Percentiles rank a stretch among this genome's conserved stretches.
Conservation (phyloP, 2,113 vertebrate species). For the Trematocara zebra region DNA sequence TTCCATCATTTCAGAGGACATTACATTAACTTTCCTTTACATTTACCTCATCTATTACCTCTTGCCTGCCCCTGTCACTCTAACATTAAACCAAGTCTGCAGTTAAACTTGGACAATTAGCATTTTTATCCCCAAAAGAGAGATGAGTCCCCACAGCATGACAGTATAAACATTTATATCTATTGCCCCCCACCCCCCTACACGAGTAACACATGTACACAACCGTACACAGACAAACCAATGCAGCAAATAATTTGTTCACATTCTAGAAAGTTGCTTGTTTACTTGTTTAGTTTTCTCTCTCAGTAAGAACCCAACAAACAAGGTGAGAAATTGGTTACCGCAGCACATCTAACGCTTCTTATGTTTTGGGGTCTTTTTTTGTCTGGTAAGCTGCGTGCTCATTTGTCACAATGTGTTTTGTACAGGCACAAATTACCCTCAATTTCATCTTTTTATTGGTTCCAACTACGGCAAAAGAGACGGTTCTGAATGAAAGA, state of each 20-base stretch:
- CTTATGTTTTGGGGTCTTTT: neutral
- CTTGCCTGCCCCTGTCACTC: neutral
- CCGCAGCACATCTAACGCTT: neutral
- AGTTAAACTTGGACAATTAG: neutral
- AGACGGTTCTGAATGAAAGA: slow-evolving; percentile 24
- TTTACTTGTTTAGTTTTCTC: slow-evolving; percentile 3
- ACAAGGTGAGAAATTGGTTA: neutral
- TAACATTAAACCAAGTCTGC: neutral
- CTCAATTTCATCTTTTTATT: slow-evolving; percentile 32
- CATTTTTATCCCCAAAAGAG: neutral
- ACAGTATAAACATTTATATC: neutral
- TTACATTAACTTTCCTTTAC: neutral
- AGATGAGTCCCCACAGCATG: neutral
- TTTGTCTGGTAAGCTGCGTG: neutral
- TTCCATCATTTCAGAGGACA: neutral
- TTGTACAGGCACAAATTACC: slow-evolving; percentile 20
- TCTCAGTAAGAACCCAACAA: neutral
- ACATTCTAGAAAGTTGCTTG: neutral
- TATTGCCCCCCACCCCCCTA: neutral
- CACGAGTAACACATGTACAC: neutral
- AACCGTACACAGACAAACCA: neutral
- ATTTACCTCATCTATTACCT: neutral
- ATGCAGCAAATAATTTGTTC: neutral
- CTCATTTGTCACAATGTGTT: slow-evolving; percentile 38
- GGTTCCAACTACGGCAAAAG: neutral